Evolutionary conservation across 2,888 invertebrate genomes (phyloP), one percentile per base, ranked within the genome.

Genomic region (Pediacus dermestoides): DNA sequence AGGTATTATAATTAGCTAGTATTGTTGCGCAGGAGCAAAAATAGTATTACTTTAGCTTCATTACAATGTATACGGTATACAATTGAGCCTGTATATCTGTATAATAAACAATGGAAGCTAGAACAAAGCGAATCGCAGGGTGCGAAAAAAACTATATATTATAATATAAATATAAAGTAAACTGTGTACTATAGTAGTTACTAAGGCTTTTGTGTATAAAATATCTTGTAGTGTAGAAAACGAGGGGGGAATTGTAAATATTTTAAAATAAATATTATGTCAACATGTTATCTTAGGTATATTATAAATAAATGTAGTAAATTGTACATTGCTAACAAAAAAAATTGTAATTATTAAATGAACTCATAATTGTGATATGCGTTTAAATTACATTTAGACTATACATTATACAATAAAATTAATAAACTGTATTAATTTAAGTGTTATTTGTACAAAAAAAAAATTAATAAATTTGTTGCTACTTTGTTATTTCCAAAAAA

Each of bases 31-130:
- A n/a, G n/a, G n/a, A n/a, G n/a, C n/a, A n/a, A n/a, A n/a, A n/a
- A n/a, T n/a, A n/a, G n/a, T n/a, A n/a, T n/a, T n/a, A 30, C 33
- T 30, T 39, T 26, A 28, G 33, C 39, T 38, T 48, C 45, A 11
- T 28, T 11, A 28, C 7, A 13, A 37, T 50, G 52, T 61, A 61
- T 62, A 60, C 60, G 57, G 50, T 57, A 61, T 62, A 64, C 61
- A 54, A 61, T 55, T 65, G 63, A 65, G 63, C 64, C 63, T 61
- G 59, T 61, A 61, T 64, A 64, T 60, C 57, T 53, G 59, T 63
- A 63, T 63, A 64, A 60, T 32, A 39, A 39, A 35, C 6, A 15
- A 22, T n/a, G 34, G 40, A 37, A 38, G 39, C 40, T 16, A 25
- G 35, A 33, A 14, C 37, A 34, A 57, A 65, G 64, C 64, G 66